Base-by-base conservation (phyloP, 2,113 vertebrate species). In the Solea solea region DNA sequence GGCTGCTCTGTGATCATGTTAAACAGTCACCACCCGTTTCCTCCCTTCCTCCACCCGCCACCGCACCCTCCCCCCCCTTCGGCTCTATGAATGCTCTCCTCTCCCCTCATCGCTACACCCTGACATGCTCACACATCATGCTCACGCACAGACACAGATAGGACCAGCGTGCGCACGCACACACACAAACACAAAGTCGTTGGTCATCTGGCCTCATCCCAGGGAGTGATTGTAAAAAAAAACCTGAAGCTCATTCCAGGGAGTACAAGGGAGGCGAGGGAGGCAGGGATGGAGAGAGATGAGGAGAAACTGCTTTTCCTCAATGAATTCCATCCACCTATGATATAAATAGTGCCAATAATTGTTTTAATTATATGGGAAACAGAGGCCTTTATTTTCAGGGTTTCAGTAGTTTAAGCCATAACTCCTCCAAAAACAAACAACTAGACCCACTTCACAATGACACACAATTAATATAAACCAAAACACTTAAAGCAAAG, bases 1-100 rank as follows among this genome's bases (percentile, higher is more conserved):
- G 87, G 84, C 83, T 81, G 88, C 69, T 77, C 76, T 82, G 57
- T 88, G 89, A 91, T 93, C 83, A 88, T 85, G 82, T 93, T 90
- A 90, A 92, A 85, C 76, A 88, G 85, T 85, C 84, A 75, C 83
- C 83, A 84, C 82, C 86, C 67, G 41, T 78, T 76, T 87, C 73
- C 64, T 68, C 58, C 78, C 80, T 68, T 80, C 78, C 66, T 71
- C 82, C 78, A 78, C 77, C 74, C 82, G 11, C 62, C 58, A 45
- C 68, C 64, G 57, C 59, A 72, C 76, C 71, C 83, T 76, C 56
- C 86, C 78, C 80, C 79, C 84, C 40, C 79, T 80, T 79, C 59
- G 1, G 63, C 65, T 51, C 49, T 58, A 4, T 15, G 9, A 46
- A 52, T 7, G 11, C 72, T 71, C 76, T 13, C 15, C 57, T 64